A percentile compares a stretch with the other conserved stretches of the same genome.
Conservation (phyloP, 2,888 invertebrate genomes). For the Sinodicranocentrus sp. region DNA sequence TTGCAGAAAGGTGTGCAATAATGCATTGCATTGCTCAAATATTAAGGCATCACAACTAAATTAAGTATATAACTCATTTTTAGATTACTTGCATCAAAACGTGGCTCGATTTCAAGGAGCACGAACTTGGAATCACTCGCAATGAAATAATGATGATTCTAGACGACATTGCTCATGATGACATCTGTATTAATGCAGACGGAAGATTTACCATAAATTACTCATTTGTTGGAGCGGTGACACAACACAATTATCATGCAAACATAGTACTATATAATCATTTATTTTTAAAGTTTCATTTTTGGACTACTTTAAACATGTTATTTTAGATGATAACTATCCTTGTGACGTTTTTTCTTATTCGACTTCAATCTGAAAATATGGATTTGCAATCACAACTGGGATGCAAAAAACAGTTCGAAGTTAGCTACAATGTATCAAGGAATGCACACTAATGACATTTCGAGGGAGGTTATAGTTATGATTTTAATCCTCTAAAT, state of each 20-base stretch:
- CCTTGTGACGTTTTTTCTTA: constrained; percentile 41
- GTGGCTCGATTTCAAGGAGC: constrained; percentile 21
- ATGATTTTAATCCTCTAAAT: too few species aligned
- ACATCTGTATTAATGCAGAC: constrained; percentile 35
- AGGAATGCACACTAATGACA: too few species aligned
- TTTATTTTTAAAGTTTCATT: not conserved
- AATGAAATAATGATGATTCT: constrained; percentile 45
- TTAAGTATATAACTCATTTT: not conserved
- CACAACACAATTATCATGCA: not conserved
- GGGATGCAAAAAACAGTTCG: too few species aligned
- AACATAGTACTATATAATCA: not conserved
- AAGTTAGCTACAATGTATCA: too few species aligned
- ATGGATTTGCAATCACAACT: too few species aligned
- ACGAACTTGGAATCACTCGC: constrained; percentile 15
- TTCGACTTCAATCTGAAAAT: constrained; percentile 29
- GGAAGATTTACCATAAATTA: constrained; percentile 41
- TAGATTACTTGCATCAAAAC: constrained; percentile 20
- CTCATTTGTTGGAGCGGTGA: constrained; percentile 47
- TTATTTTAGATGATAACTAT: constrained; percentile 28
- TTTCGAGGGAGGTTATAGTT: too few species aligned
- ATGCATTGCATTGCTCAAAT: too few species aligned
- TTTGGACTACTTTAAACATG: too few species aligned
- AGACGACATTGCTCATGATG: constrained; percentile 32
- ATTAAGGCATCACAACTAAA: not conserved
- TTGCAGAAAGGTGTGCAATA: constrained; percentile 36